Conservation (phyloP, 2,113 vertebrate genomes). For the Podarcis muralis region DNA sequence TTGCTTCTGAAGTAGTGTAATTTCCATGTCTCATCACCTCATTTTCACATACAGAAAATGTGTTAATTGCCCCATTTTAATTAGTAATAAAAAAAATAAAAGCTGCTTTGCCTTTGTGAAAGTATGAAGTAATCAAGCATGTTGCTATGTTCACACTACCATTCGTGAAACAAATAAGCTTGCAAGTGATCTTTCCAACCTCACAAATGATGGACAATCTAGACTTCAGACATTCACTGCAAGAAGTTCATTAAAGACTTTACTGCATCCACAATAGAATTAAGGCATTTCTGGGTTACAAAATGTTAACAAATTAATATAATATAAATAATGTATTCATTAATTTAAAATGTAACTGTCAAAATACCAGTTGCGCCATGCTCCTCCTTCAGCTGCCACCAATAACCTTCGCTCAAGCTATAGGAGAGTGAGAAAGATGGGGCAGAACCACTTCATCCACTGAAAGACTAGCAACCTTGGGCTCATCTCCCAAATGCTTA, state of each 20-base stretch:
- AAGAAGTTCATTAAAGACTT: not conserved
- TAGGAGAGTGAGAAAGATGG: too few relatives aligned
- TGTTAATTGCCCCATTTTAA: not conserved
- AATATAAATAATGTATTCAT: too few relatives aligned
- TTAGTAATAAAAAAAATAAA: not conserved
- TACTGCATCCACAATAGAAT: not conserved
- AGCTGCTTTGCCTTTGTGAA: not conserved
- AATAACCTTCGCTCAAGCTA: too few relatives aligned
- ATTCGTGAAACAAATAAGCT: not conserved
- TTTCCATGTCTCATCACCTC: not conserved
- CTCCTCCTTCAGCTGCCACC: too few relatives aligned
- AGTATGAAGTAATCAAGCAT: not conserved
- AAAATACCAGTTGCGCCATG: too few relatives aligned
- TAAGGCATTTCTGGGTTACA: not conserved
- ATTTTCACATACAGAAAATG: not conserved
- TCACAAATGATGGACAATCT: not conserved
- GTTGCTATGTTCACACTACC: not conserved
- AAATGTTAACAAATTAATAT: not conserved
- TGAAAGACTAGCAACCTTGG: too few relatives aligned
- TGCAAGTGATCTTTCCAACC: not conserved
- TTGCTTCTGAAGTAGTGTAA: not conserved
- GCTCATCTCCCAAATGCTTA: too few relatives aligned
- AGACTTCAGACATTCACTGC: not conserved
- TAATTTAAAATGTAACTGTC: too few relatives aligned
- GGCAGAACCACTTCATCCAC: too few relatives aligned